A percentile compares a stretch with the other conserved stretches of the same genome.
phyloP scores from a whole-genome alignment of 2,113 vertebrate genomes.

The Gymnorhina tibicen region DNA sequence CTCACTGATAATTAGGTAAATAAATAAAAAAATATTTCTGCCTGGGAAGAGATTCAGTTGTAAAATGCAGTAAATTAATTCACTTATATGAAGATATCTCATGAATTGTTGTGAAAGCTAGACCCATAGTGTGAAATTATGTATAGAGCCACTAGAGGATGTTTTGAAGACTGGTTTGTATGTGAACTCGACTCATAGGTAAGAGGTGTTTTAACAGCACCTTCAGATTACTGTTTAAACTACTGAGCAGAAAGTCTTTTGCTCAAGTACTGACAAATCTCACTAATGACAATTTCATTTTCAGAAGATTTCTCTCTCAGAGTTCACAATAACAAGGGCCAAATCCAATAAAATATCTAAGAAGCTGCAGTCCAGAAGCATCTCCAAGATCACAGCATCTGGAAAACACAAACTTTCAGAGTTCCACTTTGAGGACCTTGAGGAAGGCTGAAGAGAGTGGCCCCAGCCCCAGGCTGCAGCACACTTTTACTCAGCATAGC shows the following conservation, averaged over 20 bases:
- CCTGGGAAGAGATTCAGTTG: neutral
- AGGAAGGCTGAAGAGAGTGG: neutral
- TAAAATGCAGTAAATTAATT: neutral
- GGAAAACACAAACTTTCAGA: neutral
- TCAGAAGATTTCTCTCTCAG: neutral
- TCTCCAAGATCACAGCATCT: neutral
- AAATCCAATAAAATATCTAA: neutral
- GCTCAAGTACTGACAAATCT: neutral
- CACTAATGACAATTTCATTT: neutral
- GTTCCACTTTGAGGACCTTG: fast-evolving
- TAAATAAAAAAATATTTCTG: neutral
- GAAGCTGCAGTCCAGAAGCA: neutral
- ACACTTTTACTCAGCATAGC: neutral
- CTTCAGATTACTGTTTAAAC: neutral
- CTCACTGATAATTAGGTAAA: neutral
- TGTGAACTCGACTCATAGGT: neutral
- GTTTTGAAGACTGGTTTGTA: neutral
- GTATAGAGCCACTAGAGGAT: neutral
- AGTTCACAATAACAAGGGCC: neutral
- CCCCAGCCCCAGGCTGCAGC: neutral
- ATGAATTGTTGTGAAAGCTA: neutral
- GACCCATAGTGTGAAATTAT: neutral
- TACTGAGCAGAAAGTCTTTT: neutral
- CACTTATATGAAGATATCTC: neutral
- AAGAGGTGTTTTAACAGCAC: neutral